A percentile compares a stretch with the other conserved stretches of the same genome.
Evolutionary conservation across 64 coral and sea anemone genomes (phyloP).

Genomic region (Stichodactyla mertensii): DNA sequence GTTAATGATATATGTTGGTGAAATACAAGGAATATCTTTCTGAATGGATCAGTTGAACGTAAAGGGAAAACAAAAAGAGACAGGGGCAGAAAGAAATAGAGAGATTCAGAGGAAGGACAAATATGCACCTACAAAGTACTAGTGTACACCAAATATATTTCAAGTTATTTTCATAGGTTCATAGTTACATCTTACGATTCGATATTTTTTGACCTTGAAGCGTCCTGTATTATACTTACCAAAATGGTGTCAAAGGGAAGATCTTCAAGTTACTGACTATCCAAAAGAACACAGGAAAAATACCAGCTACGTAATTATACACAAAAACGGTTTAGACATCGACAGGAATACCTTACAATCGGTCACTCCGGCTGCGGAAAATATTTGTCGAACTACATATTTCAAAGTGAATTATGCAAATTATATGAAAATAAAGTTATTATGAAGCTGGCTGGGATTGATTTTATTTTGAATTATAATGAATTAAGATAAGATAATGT

Average conservation of each 20-base stretch:
- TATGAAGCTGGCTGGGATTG: background rate
- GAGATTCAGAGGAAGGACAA: background rate
- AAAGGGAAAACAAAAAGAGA: background rate
- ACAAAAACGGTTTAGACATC: background rate
- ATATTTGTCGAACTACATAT: background rate
- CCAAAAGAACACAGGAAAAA: background rate
- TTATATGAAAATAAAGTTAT: background rate
- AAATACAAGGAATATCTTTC: background rate
- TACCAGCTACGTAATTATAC: too few relatives aligned
- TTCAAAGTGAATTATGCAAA: background rate
- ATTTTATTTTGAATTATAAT: background rate
- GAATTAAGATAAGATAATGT: background rate
- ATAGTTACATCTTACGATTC: background rate
- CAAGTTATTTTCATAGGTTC: background rate
- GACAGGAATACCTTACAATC: background rate
- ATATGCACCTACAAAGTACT: too few relatives aligned
- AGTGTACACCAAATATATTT: too few relatives aligned
- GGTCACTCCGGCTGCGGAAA: background rate
- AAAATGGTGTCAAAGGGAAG: background rate
- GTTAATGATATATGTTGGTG: background rate
- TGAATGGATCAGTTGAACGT: background rate
- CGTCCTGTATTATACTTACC: background rate
- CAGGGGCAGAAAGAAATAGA: background rate
- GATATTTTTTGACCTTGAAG: background rate
- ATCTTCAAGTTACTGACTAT: background rate